Evolutionary conservation across 64 coral and sea anemone species (phyloP), one percentile per base, ranked within the genome.

Genomic region (Catalaphyllia jardinei): DNA sequence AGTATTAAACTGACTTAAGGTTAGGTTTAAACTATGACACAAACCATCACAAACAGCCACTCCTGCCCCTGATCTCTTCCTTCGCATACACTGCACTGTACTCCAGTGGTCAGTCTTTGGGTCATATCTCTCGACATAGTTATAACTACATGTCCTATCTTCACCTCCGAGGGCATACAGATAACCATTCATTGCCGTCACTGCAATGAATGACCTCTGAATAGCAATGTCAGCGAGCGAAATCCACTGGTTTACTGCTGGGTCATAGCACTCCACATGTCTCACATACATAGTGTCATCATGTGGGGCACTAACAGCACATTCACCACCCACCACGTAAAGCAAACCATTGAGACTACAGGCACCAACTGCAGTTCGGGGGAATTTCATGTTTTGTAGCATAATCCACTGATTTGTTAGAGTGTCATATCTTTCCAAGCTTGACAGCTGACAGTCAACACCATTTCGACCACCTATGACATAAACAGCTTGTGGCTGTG

Each of bases 121-220:
- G 49, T 99, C 97, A 91, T 99, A 99, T 25, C 93, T 78, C 57
- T 99, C 97, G 5, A 99, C 97, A 73, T 93, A 99, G 83, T 95
- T 99, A 89, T 99, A 99, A 59, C 93, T 95, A 73, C 97, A 99
- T 79, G 94, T 93, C 91, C 97, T 95, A 28, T 99, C 97, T 86
- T 99, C 97, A 18, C 97, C 97, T 19, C 97, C 97, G 54, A 99
- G 81, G 29, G 97, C 97, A 91, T 99, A 99, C 38, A 99, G 76
- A 20, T 86, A 95, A 28, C 92, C 91, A 91, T 93, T 95, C 28
- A 95, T 83, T 71, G 97, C 82, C 11, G 89, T 92, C 77, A 93
- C 97, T 15, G 97, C 95, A 46, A 99, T 87, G 89, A 99, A 99
- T 9, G 97, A 99, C 60, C 97, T 93, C 59, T 95, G 94, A 89